Evolutionary conservation across 2,888 invertebrate genomes (phyloP).

Genomic region (Dyspetes luteomarginatus): DNA sequence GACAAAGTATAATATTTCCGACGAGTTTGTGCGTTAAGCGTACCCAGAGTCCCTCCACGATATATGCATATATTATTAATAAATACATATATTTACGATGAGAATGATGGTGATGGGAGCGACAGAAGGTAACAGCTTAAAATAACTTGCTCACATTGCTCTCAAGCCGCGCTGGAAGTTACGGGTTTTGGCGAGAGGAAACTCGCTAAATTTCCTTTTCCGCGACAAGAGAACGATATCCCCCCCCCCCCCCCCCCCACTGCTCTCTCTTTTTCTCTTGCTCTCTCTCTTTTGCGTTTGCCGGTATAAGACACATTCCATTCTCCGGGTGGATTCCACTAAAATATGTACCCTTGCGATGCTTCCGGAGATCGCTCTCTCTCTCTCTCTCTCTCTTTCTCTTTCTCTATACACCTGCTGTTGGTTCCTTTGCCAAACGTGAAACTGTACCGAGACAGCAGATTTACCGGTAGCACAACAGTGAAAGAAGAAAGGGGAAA

Average conservation of each 20-base stretch:
- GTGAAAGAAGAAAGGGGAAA: constrained; percentile 2
- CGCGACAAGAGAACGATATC: constrained; percentile 48
- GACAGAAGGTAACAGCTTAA: constrained; percentile 71
- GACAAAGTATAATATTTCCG: too few species aligned
- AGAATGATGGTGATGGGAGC: constrained; percentile 54
- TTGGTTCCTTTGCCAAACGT: constrained; percentile 29
- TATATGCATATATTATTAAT: too few species aligned
- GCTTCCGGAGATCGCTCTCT: constrained; percentile 2
- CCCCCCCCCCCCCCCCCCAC: constrained; percentile 23
- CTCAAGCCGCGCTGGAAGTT: constrained; percentile 44
- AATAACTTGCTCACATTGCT: constrained; percentile 78
- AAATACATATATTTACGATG: not conserved
- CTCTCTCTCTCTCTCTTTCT: constrained; percentile 26
- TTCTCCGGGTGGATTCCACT: constrained; percentile 68
- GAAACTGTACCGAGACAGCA: constrained; percentile 43
- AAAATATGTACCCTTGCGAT: constrained; percentile 72
- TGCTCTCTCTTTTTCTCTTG: constrained; percentile 39
- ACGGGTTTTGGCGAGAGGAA: constrained; percentile 50
- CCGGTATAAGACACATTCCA: constrained; percentile 58
- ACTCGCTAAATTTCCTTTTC: constrained; percentile 62
- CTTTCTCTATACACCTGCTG: constrained; percentile 14
- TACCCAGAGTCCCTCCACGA: too few species aligned
- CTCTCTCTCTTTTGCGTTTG: constrained; percentile 61
- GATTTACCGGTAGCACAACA: constrained; percentile 6
- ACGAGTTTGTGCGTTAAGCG: too few species aligned